Evolutionary conservation across 2,113 vertebrate genomes (phyloP).

Genomic region (Myxocyprinus asiaticus): DNA sequence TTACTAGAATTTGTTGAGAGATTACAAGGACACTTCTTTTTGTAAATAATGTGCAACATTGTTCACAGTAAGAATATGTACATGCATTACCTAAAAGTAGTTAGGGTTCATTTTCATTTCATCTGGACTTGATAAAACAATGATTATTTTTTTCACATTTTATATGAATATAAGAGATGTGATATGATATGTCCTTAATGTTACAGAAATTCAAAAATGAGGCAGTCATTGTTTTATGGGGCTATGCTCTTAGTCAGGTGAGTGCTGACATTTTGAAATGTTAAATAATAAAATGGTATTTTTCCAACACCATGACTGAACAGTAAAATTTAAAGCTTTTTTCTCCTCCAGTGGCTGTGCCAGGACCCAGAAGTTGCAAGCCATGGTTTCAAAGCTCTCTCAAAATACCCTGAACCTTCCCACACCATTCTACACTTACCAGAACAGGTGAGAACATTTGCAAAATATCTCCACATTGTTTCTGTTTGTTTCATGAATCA

Average conservation of each 20-base stretch:
- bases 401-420: constrained; percentile 77
- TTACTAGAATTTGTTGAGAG: too few relatives aligned
- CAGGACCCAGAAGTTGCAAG: constrained; percentile 82
- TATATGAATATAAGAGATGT: too few relatives aligned
- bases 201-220: constrained; percentile 87
- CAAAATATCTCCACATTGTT: not conserved
- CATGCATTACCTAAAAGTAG: too few relatives aligned
- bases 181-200: too few relatives aligned
- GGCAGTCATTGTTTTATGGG: constrained; percentile 88
- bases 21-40: too few relatives aligned
- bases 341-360: constrained; percentile 43
- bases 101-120: too few relatives aligned
- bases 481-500: not conserved
- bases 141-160: too few relatives aligned
- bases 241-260: constrained; percentile 82
- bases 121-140: too few relatives aligned
- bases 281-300: constrained; percentile 2
- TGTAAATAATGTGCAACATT: too few relatives aligned
- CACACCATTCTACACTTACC: constrained; percentile 87
- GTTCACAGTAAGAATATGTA: too few relatives aligned
- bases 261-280: constrained; percentile 10
- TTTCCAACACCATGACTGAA: too few relatives aligned
- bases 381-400: constrained; percentile 87
- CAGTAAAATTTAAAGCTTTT: not conserved
- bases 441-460: constrained; percentile 75